A percentile compares a stretch with the other conserved stretches of the same genome.
These are phyloP conservation scores for Amblyjoppa proteus DNA, from an alignment of 2,888 invertebrate genomes.

Conservation along the genomic window DNA sequence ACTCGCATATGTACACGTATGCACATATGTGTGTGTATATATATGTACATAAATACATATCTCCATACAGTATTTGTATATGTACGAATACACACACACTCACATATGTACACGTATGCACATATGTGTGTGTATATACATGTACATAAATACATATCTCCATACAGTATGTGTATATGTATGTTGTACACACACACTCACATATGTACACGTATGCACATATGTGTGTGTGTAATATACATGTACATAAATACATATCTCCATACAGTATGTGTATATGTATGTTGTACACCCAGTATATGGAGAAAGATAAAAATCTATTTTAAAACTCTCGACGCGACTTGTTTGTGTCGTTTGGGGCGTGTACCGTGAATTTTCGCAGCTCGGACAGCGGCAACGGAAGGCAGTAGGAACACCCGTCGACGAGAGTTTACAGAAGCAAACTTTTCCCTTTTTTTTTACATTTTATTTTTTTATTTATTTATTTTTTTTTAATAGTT, in stretches of 20 bases:
- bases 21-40: neutral
- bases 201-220: neutral
- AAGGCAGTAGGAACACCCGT: slow-evolving; percentile 8
- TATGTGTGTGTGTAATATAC: neutral
- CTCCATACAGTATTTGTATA: neutral
- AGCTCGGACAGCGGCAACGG: slow-evolving; percentile 14
- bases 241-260: neutral
- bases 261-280: neutral
- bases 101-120: neutral
- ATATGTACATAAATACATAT: neutral
- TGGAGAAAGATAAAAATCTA: slow-evolving; percentile 57
- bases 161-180: neutral
- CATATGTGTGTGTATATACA: neutral
- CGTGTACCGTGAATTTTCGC: slow-evolving; percentile 42
- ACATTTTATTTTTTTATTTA: too few species aligned
- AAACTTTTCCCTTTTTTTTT: slow-evolving; percentile 15
- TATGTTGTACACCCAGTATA: slow-evolving; percentile 1
- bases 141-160: neutral
- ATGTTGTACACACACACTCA: too few species aligned
- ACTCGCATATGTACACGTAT: neutral
- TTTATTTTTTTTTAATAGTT: neutral
- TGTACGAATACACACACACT: neutral
- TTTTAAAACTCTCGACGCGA: slow-evolving; percentile 56
- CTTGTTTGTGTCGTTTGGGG: slow-evolving; percentile 53
- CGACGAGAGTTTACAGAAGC: slow-evolving; percentile 27